Evolutionary conservation across 2,113 vertebrate genomes (phyloP).

Genomic region (Antidorcas marsupialis): DNA sequence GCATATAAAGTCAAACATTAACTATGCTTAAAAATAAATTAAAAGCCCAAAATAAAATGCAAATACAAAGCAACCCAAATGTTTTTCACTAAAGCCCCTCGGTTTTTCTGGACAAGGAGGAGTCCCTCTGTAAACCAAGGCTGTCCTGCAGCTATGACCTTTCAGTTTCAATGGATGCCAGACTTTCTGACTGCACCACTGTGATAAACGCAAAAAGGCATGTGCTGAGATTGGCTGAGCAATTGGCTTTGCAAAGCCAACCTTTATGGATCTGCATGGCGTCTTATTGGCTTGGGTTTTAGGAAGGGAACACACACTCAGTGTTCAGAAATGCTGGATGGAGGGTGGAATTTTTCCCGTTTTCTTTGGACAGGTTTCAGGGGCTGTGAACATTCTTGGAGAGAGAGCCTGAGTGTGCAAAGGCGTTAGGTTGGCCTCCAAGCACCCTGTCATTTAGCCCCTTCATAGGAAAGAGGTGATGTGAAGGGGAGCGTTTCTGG

Average conservation of each 20-base stretch:
- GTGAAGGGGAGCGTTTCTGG: neutral
- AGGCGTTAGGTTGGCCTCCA: neutral
- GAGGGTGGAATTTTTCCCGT: neutral
- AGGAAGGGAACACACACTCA: neutral
- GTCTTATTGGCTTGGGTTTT: neutral
- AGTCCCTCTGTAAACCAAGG: neutral
- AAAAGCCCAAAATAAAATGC: neutral
- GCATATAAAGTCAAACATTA: neutral
- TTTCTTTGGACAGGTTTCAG: neutral
- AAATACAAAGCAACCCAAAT: neutral
- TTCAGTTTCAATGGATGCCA: neutral
- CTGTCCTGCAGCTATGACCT: no score
- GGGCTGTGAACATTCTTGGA: no score
- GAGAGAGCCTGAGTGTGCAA: neutral
- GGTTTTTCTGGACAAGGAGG: neutral
- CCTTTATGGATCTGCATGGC: accelerated
- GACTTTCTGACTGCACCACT: neutral
- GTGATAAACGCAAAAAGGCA: neutral
- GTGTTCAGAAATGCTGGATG: neutral
- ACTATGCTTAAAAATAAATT: neutral
- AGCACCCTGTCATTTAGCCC: neutral
- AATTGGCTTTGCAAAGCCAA: neutral
- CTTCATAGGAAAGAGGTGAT: accelerated
- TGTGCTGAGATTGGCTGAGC: accelerated
- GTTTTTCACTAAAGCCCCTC: neutral